Conservation (phyloP, 1,140 invertebrate genomes). For the Antheraea pernyi region DNA sequence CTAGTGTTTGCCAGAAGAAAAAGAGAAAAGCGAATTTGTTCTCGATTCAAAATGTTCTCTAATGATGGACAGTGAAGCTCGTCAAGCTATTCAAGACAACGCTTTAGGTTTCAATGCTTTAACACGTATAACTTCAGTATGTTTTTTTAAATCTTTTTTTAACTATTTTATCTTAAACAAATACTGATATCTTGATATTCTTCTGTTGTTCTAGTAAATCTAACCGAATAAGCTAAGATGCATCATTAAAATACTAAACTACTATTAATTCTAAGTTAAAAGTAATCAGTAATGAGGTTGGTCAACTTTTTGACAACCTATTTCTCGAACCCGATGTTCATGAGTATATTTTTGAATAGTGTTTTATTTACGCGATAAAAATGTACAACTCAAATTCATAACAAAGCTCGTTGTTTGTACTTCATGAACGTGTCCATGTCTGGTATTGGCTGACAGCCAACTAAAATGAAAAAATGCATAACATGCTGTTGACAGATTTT, state of each 20-base stretch:
- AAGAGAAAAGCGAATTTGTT: conserved; percentile 48
- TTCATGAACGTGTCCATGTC: neutral
- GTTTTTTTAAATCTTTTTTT: conserved; percentile 21
- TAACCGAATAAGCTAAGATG: no score
- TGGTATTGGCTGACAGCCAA: no score
- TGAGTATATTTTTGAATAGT: no score
- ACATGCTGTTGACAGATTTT: neutral
- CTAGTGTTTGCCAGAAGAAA: conserved; percentile 48
- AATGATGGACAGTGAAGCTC: conserved; percentile 45
- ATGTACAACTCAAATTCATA: neutral
- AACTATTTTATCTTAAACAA: neutral
- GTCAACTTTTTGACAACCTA: no score
- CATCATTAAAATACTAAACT: no score
- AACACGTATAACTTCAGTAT: conserved; percentile 37
- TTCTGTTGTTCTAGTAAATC: no score
- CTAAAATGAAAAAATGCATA: neutral
- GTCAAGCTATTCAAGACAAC: conserved; percentile 30
- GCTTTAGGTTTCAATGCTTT: conserved; percentile 35
- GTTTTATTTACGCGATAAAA: neutral
- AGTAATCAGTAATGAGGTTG: no score
- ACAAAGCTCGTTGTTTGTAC: neutral
- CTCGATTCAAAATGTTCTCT: conserved; percentile 62
- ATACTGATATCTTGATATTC: neutral
- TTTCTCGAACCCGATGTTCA: no score
- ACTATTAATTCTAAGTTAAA: no score